Evolutionary conservation across 1,140 invertebrate genomes (phyloP).

Genomic region (Panagrolaimus sp.): DNA sequence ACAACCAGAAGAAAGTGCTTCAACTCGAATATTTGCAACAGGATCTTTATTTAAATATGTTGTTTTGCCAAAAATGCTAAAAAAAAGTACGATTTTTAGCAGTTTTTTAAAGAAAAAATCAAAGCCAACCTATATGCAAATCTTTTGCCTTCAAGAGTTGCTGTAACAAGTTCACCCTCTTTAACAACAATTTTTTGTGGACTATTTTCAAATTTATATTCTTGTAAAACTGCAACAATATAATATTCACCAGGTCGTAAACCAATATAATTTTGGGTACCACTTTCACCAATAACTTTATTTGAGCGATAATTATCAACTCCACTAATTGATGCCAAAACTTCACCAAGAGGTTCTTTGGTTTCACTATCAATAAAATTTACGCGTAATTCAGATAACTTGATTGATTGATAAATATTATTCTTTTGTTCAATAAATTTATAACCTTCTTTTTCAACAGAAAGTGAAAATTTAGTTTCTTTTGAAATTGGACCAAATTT

Average conservation of each 20-base stretch:
- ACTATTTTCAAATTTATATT: slow-evolving; percentile 1
- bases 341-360: background rate
- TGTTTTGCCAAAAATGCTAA: background rate
- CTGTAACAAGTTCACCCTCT: background rate
- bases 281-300: background rate
- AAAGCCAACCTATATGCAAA: background rate
- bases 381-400: slow-evolving; percentile 3
- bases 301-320: slow-evolving; percentile 9
- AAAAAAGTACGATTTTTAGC: background rate
- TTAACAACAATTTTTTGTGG: slow-evolving; percentile 6
- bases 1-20: slow-evolving; percentile 4
- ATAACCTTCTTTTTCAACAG: slow-evolving; percentile 12
- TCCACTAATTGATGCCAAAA: slow-evolving; percentile 3
- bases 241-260: slow-evolving; percentile 10
- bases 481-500: background rate
- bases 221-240: slow-evolving; percentile 6
- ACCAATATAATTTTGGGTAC: background rate
- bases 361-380: background rate
- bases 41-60: background rate
- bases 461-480: background rate
- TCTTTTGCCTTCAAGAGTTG: slow-evolving; percentile 3
- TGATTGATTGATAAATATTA: background rate
- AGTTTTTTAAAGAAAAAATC: background rate
- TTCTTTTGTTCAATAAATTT: background rate
- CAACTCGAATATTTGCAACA: background rate